phyloP scores from a whole-genome alignment of 2,797 vertebrate species.

The Lagorchestes hirsutus region DNA sequence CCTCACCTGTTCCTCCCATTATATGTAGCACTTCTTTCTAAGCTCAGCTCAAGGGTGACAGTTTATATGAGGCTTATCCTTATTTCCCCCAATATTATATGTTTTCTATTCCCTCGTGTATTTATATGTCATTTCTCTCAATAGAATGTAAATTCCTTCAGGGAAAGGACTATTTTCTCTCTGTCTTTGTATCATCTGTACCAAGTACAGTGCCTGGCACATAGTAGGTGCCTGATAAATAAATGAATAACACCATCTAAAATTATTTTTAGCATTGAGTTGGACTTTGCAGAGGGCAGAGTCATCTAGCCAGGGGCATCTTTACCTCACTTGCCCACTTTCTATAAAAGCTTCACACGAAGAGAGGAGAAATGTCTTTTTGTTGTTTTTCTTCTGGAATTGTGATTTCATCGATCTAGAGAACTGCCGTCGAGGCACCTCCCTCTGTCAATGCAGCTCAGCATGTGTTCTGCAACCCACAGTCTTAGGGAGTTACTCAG shows the following conservation, averaged over 20 bases:
- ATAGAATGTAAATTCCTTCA: neutral
- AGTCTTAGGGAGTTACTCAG: neutral
- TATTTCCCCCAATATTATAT: neutral
- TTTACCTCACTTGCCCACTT: neutral
- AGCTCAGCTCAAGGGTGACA: neutral
- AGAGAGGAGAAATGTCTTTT: neutral
- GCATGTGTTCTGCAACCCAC: neutral
- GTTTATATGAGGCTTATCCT: neutral
- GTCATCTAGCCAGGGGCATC: neutral
- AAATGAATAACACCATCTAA: neutral
- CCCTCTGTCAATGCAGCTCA: neutral
- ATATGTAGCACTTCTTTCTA: neutral
- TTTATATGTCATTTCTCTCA: neutral
- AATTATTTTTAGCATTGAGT: neutral
- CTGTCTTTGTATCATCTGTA: neutral
- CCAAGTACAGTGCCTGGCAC: neutral
- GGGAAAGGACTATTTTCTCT: neutral
- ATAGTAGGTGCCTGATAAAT: neutral
- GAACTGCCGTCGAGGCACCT: neutral
- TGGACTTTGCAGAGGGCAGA: neutral
- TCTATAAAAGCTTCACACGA: neutral
- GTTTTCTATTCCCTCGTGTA: neutral
- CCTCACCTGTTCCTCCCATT: neutral
- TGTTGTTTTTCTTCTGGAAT: neutral
- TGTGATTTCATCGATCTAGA: neutral